phyloP scores from a whole-genome alignment of 1,140 invertebrate species.

The Hetaerina americana region DNA sequence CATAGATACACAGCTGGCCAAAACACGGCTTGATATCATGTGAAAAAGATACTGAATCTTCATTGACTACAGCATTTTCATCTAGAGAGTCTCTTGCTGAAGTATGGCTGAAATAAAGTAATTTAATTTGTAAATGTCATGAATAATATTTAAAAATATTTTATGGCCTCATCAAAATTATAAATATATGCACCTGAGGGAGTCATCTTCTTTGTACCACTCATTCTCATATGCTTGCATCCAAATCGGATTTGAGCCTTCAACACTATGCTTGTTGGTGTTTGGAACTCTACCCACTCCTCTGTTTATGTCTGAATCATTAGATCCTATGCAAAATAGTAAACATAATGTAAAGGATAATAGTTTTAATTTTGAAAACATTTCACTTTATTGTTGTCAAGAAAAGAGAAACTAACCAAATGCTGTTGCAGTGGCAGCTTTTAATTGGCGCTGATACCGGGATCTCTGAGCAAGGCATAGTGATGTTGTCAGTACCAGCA shows the following conservation, averaged over 20 bases:
- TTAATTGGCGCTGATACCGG: slow-evolving; percentile 72
- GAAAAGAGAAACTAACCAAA: slow-evolving; percentile 52
- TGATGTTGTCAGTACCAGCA: slow-evolving; percentile 63
- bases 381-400: neutral
- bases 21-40: slow-evolving; percentile 1
- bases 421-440: slow-evolving; percentile 83
- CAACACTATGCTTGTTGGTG: slow-evolving; percentile 85
- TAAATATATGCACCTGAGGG: slow-evolving; percentile 37
- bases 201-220: slow-evolving; percentile 81
- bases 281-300: slow-evolving; percentile 64
- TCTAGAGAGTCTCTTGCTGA: slow-evolving; percentile 77
- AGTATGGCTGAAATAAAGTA: slow-evolving; percentile 39
- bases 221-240: slow-evolving; percentile 87
- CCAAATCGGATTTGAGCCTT: slow-evolving; percentile 92
- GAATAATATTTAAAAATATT: slow-evolving; percentile 5
- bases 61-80: slow-evolving; percentile 64
- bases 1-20: neutral
- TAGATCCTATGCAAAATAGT: slow-evolving; percentile 29
- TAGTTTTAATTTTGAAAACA: neutral
- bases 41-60: slow-evolving; percentile 28
- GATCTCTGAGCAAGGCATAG: slow-evolving; percentile 70
- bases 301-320: slow-evolving; percentile 57
- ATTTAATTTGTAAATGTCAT: slow-evolving; percentile 10
- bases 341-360: neutral
- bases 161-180: neutral